Conservation (phyloP, 1,140 invertebrate genomes). For the Megalopta genalis region DNA sequence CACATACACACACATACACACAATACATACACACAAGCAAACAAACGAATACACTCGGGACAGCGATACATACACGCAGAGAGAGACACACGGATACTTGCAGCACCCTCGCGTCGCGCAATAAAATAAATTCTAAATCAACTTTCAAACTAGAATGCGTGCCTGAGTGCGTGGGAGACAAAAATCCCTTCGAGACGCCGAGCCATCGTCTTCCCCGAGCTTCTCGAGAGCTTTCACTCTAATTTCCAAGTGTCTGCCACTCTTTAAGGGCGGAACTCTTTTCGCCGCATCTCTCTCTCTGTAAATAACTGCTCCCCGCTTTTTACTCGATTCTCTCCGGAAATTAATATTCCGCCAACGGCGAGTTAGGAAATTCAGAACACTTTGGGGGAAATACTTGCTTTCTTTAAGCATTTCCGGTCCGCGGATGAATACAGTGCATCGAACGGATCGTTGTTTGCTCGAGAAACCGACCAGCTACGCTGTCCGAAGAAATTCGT, state of each 20-base stretch:
- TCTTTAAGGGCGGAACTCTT: not conserved
- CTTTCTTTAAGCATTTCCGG: too few relatives aligned
- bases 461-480: too few relatives aligned
- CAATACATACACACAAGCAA: not conserved
- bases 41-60: not conserved
- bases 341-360: too few relatives aligned
- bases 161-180: slow-evolving; percentile 53
- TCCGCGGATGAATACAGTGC: too few relatives aligned
- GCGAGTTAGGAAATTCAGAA: too few relatives aligned
- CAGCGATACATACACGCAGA: slow-evolving; percentile 11
- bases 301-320: too few relatives aligned
- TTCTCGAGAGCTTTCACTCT: not conserved
- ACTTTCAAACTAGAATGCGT: slow-evolving; percentile 64
- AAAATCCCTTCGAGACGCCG: not conserved
- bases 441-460: too few relatives aligned
- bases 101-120: slow-evolving; percentile 63
- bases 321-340: too few relatives aligned
- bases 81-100: not conserved
- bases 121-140: slow-evolving; percentile 75
- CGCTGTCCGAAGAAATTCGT: too few relatives aligned
- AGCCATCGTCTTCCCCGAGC: not conserved
- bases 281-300: too few relatives aligned
- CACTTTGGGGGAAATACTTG: too few relatives aligned
- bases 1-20: slow-evolving; percentile 6
- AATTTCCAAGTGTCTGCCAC: not conserved